These are phyloP conservation scores for Pangasianodon gigas DNA, from an alignment of 2,113 vertebrate species.

Conservation along the genomic window DNA sequence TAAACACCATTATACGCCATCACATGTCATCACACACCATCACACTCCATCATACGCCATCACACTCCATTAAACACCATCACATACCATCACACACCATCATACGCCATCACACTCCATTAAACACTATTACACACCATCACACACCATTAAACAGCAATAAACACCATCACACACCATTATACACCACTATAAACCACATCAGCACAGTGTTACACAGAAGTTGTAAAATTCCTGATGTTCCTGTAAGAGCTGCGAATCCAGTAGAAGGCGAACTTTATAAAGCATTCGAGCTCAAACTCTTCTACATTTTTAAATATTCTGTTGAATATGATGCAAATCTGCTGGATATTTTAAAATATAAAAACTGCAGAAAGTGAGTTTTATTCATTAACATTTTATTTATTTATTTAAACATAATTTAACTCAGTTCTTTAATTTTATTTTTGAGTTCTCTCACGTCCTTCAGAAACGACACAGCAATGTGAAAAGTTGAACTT, in stretches of 20 bases:
- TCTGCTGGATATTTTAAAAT: neutral
- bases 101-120: neutral
- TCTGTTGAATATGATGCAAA: neutral
- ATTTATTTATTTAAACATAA: neutral
- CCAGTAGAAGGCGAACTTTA: neutral
- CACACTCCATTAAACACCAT: too few species aligned
- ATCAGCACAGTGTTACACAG: neutral
- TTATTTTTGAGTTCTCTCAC: neutral
- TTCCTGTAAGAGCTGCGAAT: neutral
- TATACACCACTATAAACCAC: neutral
- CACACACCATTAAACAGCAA: neutral
- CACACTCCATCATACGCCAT: neutral
- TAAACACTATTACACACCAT: neutral
- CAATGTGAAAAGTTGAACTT: neutral
- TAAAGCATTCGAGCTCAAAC: neutral
- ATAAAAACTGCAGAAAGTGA: neutral
- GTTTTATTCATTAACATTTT: neutral
- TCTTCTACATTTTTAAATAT: neutral
- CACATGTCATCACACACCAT: neutral
- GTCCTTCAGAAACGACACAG: neutral
- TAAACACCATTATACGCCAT: neutral
- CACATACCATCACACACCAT: neutral
- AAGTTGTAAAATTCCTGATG: neutral
- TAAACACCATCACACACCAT: neutral
- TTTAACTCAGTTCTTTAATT: neutral